A percentile compares a stretch with the other conserved stretches of the same genome.
Conservation (phyloP, 53 echinoderm and acorn worm genomes). For the Luidia sarsii region DNA sequence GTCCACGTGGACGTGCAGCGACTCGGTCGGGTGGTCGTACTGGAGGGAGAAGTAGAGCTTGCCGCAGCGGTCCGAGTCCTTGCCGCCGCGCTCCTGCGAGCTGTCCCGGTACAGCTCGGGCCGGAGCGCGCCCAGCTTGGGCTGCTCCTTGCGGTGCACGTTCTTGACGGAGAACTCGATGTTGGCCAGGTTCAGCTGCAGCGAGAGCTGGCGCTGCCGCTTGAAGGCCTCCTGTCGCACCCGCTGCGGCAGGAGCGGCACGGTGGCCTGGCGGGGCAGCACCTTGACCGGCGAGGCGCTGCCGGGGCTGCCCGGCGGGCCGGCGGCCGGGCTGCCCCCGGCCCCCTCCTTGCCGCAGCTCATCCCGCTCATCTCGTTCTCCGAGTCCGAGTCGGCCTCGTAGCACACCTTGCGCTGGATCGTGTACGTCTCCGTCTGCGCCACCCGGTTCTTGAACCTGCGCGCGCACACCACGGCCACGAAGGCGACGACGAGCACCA, state of each 20-base stretch:
- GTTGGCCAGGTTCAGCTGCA: constrained; percentile 91
- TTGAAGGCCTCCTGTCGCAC: constrained; percentile 89
- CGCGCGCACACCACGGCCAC: constrained; percentile 80
- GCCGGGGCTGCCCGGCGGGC: constrained; percentile 31
- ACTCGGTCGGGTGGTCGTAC: constrained; percentile 92
- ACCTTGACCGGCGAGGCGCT: constrained; percentile 58
- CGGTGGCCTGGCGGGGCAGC: constrained; percentile 89
- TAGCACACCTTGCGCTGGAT: constrained; percentile 90
- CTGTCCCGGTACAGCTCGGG: constrained; percentile 87
- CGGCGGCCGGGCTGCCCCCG: constrained; percentile 1
- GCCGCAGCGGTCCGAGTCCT: constrained; percentile 69
- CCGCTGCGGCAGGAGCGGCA: constrained; percentile 85
- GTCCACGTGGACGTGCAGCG: constrained; percentile 83
- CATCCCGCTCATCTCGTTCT: constrained; percentile 85
- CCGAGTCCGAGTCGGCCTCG: constrained; percentile 92
- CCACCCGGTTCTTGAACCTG: constrained; percentile 67
- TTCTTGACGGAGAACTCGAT: constrained; percentile 97
- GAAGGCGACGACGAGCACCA: constrained; percentile 80
- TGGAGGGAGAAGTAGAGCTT: constrained; percentile 81
- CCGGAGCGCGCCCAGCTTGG: constrained; percentile 76
- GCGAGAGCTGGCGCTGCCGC: constrained; percentile 85
- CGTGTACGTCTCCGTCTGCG: constrained; percentile 73
- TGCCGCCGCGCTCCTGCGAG: constrained; percentile 66
- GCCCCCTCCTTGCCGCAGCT: constrained; percentile 54
- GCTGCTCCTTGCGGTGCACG: constrained; percentile 80